A percentile compares a stretch with the other conserved stretches of the same genome.
phyloP scores from a whole-genome alignment of 2,797 vertebrate genomes.

The Furcifer pardalis region DNA sequence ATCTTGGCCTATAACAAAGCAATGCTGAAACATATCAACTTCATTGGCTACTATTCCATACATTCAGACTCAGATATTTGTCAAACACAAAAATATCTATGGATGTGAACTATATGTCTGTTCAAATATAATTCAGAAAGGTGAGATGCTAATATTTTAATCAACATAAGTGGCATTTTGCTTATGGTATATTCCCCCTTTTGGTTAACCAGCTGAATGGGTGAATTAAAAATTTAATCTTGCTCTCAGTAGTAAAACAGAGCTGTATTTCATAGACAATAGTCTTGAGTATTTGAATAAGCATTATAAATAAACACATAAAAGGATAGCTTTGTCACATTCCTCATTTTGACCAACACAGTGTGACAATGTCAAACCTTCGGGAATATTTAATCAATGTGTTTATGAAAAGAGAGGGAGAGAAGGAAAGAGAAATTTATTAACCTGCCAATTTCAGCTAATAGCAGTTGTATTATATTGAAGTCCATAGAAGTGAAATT shows the following conservation, averaged over 20 bases:
- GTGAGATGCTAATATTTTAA: no score
- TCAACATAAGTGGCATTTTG: no score
- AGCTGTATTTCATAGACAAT: background rate
- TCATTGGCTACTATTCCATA: background rate
- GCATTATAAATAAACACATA: background rate
- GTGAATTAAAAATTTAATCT: background rate
- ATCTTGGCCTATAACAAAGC: background rate
- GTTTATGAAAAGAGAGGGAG: slow-evolving; percentile 38
- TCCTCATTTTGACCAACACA: slow-evolving; percentile 34
- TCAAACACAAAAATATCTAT: background rate
- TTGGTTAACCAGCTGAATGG: background rate
- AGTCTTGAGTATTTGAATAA: background rate
- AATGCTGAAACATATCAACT: background rate
- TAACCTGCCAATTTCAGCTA: slow-evolving; percentile 44
- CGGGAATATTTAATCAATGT: slow-evolving; percentile 48
- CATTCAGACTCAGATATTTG: background rate
- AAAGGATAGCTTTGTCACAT: background rate
- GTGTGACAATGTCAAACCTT: slow-evolving; percentile 12
- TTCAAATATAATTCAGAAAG: background rate
- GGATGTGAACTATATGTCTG: background rate
- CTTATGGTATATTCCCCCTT: background rate
- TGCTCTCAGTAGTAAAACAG: background rate
- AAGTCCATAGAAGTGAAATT: slow-evolving; percentile 65
- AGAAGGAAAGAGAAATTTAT: slow-evolving; percentile 42
- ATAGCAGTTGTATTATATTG: slow-evolving; percentile 56